Evolutionary conservation across 2,113 vertebrate genomes (phyloP).

Genomic region (Coregonus clupeaformis): DNA sequence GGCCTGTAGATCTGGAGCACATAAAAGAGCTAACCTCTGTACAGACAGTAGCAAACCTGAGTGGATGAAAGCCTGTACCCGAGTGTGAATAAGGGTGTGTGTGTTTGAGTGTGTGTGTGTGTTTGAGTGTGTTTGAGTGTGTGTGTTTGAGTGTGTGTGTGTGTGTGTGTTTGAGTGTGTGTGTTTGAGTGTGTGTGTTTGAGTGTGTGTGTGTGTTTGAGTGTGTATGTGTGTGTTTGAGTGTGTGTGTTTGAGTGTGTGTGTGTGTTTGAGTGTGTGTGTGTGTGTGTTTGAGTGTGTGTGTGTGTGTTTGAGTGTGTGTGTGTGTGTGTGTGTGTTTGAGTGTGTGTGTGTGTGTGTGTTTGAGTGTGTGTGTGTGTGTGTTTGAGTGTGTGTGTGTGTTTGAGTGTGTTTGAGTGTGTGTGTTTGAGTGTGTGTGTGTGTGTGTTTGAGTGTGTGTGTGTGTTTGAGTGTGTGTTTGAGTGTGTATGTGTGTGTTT

Average conservation of each 20-base stretch:
- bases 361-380: no score
- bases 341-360: not conserved
- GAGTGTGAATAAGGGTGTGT: slow-evolving; percentile 12
- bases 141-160: slow-evolving; percentile 9
- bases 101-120: slow-evolving; percentile 4
- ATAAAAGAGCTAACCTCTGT: slow-evolving; percentile 48
- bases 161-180: slow-evolving; percentile 1
- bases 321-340: slow-evolving; percentile 1
- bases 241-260: slow-evolving; percentile 12
- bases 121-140: not conserved
- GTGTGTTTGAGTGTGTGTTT: not conserved
- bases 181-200: not conserved
- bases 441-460: not conserved
- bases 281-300: slow-evolving; percentile 8
- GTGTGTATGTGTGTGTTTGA: no score
- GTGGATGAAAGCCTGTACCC: not conserved
- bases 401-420: not conserved
- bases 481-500: slow-evolving; percentile 14
- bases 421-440: slow-evolving; percentile 9
- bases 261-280: no score
- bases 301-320: slow-evolving; percentile 12
- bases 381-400: slow-evolving; percentile 1
- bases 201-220: slow-evolving; percentile 13
- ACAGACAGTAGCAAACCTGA: slow-evolving; percentile 53
- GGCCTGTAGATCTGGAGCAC: slow-evolving; percentile 48